phyloP scores from a whole-genome alignment of 2,888 invertebrate species.

The Diadegma fenestrale region DNA sequence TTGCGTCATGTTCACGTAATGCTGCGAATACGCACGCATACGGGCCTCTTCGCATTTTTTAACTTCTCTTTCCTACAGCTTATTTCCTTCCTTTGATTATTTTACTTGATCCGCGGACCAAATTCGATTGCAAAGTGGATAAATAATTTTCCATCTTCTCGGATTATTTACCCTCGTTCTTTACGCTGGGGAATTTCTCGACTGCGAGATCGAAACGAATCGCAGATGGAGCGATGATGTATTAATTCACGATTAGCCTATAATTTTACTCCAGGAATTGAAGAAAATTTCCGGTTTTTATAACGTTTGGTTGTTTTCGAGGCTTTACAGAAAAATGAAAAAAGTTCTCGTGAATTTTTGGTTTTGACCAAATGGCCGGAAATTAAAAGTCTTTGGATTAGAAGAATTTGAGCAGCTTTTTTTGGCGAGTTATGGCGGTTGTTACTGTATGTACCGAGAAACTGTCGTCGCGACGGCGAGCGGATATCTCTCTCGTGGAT shows the following conservation, averaged over 20 bases:
- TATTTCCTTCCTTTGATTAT: slow-evolving; percentile 33
- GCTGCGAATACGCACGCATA: slow-evolving; percentile 21
- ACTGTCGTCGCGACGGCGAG: slow-evolving; percentile 42
- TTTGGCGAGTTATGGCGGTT: slow-evolving; percentile 3
- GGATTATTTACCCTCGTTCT: not conserved
- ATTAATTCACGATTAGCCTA: not conserved
- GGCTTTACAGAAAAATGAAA: too few species aligned
- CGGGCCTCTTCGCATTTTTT: not conserved
- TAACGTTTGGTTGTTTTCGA: not conserved
- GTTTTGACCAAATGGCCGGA: not conserved
- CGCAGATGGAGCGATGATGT: slow-evolving; percentile 7
- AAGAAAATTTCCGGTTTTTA: not conserved
- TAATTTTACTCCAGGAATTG: not conserved
- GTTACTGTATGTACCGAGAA: slow-evolving; percentile 23
- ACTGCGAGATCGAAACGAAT: not conserved
- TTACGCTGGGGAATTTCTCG: slow-evolving; percentile 1
- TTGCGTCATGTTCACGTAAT: slow-evolving; percentile 64
- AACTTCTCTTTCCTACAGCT: not conserved
- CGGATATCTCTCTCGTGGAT: slow-evolving; percentile 19
- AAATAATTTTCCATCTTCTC: slow-evolving; percentile 1
- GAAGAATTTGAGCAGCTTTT: not conserved
- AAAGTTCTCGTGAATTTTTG: not conserved
- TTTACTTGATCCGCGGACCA: slow-evolving; percentile 32
- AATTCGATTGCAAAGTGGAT: slow-evolving; percentile 27
- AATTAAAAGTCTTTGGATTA: not conserved